Evolutionary conservation across 2,888 invertebrate genomes (phyloP), one percentile per base, ranked within the genome.

Genomic region (Endomychus coccineus): DNA sequence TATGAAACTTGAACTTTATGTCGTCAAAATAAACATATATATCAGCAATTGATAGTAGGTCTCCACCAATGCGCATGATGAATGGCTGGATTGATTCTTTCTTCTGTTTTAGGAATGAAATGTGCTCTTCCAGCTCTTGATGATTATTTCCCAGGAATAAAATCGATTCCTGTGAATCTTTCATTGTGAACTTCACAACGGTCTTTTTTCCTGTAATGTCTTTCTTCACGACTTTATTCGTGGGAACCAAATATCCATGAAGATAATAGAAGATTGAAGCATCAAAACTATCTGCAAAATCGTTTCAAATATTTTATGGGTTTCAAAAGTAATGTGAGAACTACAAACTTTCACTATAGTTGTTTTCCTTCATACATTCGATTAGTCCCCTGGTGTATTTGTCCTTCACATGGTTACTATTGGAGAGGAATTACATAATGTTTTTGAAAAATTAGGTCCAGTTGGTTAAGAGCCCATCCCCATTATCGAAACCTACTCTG

Each of bases 11-110:
- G 12, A 11, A 27, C 10, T 12, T 27, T 6, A 27, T 12, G 15
- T 27, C 4, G 9, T 27, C 27, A 10, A 27, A 27, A 27, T 27
- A 27, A 4, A 27, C 12, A 12, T 5, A 27, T n/a, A 12, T 27
- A 9, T 27, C 12, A 11, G n/a, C n/a, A n/a, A n/a, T n/a, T n/a
- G n/a, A n/a, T n/a, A n/a, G n/a, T n/a, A n/a, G 13, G 12, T 27
- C 27, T 7, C 7, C 12, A 7, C 27, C 27, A 11, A 10, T 11
- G 27, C 27, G 14, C 4, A 11, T 3, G 13, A 27, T 27, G 15
- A 27, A 11, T 27, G 27, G 27, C 12, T 27, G 27, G 10, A 27
- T 27, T 9, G 4, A 12, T 3, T 11, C 15, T 11, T 27, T 27
- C 9, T 10, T 27, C 7, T 27, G 13, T 27, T 9, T 27, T 7